Percentiles rank a stretch among this genome's conserved stretches.
phyloP scores from a whole-genome alignment of 2,888 invertebrate genomes.

The Polymixis flavicincta region DNA sequence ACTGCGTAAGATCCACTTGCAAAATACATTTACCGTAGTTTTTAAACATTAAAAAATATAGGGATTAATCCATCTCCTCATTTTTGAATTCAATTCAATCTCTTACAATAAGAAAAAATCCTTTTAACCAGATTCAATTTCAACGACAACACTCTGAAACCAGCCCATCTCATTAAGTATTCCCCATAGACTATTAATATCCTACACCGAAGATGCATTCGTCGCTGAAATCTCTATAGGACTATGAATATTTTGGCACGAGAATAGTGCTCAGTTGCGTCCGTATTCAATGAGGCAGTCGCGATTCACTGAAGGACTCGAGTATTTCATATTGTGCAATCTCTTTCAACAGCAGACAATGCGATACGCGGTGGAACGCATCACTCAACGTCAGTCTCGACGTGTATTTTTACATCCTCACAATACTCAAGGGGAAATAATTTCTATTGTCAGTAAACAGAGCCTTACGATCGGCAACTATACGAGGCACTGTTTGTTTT shows the following conservation, averaged over 20 bases:
- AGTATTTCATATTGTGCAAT: conserved; percentile 89
- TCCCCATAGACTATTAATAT: conserved; percentile 63
- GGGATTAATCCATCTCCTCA: background rate
- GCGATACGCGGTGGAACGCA: conserved; percentile 78
- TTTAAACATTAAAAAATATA: background rate
- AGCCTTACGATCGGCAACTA: conserved; percentile 75
- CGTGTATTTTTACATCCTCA: conserved; percentile 87
- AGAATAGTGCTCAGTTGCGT: conserved; percentile 73
- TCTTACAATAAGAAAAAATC: background rate
- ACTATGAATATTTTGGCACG: conserved; percentile 82
- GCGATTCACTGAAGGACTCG: conserved; percentile 79
- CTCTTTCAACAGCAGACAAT: conserved; percentile 88
- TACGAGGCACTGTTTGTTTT: conserved; percentile 72
- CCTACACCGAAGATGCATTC: conserved; percentile 67
- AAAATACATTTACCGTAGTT: no score
- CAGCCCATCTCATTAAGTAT: conserved; percentile 52
- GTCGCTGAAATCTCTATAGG: conserved; percentile 69
- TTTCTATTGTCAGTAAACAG: conserved; percentile 87
- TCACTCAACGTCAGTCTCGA: conserved; percentile 88
- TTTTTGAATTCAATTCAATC: conserved; percentile 13
- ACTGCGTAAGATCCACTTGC: no score
- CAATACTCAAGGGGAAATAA: conserved; percentile 86
- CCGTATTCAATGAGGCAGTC: conserved; percentile 85
- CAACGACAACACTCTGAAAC: conserved; percentile 11
- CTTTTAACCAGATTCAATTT: conserved; percentile 36